Percentiles rank a stretch among this genome's conserved stretches.
phyloP scores from a whole-genome alignment of 2,797 vertebrate species.

The Gobionotothen gibberifrons region DNA sequence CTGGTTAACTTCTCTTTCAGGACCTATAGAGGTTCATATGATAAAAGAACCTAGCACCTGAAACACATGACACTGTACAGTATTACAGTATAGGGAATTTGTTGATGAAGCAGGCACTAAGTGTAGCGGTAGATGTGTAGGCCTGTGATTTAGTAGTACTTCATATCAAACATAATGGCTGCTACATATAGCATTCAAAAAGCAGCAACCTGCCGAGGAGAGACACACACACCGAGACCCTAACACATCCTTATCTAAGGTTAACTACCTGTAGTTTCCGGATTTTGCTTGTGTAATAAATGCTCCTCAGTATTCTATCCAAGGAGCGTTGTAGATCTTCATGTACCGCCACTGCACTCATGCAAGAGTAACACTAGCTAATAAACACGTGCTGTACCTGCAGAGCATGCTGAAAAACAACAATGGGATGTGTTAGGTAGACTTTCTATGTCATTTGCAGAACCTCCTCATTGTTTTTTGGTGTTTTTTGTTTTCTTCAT shows the following conservation, averaged over 20 bases:
- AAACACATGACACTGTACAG: constrained; percentile 48
- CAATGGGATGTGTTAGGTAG: constrained; percentile 76
- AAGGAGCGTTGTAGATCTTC: constrained; percentile 58
- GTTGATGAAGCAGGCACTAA: constrained; percentile 30
- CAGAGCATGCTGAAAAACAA: constrained; percentile 78
- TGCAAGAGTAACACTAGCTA: constrained; percentile 68
- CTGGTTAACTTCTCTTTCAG: constrained; percentile 18
- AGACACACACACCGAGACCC: constrained; percentile 26
- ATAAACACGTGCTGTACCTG: constrained; percentile 58
- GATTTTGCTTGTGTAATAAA: constrained; percentile 58
- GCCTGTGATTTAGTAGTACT: constrained; percentile 38
- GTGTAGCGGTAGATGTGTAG: constrained; percentile 31
- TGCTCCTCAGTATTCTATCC: constrained; percentile 48
- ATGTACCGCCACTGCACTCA: constrained; percentile 49
- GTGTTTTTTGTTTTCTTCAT: constrained; percentile 65
- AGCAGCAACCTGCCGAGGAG: constrained; percentile 31
- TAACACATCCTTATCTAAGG: constrained; percentile 44
- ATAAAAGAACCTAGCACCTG: constrained; percentile 20
- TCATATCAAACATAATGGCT: constrained; percentile 25
- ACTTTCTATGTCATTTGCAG: constrained; percentile 70
- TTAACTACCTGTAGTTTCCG: constrained; percentile 46
- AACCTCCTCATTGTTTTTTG: constrained; percentile 67
- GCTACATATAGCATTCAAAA: constrained; percentile 4
- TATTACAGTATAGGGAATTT: constrained; percentile 35
- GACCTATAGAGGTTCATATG: constrained; percentile 27